These are phyloP conservation scores for Lasioglossum pauxillum DNA, from an alignment of 2,888 invertebrate genomes.

Conservation along the genomic window DNA sequence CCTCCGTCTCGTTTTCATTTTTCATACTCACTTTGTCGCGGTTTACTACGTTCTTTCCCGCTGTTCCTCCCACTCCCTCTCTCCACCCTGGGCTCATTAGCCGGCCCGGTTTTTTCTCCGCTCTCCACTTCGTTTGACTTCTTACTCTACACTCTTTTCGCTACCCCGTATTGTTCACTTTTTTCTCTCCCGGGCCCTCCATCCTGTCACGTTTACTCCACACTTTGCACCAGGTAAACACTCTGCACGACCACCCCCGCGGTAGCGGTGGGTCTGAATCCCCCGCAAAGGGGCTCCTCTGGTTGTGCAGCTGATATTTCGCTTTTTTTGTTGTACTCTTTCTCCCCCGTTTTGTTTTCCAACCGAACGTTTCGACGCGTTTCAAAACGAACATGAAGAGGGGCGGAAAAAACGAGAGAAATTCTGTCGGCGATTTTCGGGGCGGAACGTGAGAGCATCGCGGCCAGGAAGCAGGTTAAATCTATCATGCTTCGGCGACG, in stretches of 20 bases:
- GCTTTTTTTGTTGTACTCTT: not conserved
- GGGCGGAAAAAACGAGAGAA: not conserved
- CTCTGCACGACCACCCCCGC: not conserved
- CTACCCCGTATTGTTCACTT: not conserved
- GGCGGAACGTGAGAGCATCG: not conserved
- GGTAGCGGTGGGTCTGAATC: too few species aligned
- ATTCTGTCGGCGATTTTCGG: not conserved
- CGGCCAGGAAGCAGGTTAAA: constrained; percentile 1
- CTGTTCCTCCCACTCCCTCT: not conserved
- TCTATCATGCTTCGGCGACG: constrained; percentile 19
- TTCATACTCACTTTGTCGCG: not conserved
- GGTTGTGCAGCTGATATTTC: not conserved
- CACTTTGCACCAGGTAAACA: not conserved
- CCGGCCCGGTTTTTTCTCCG: not conserved
- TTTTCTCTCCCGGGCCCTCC: not conserved
- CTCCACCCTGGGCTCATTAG: not conserved
- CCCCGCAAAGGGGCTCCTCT: not conserved
- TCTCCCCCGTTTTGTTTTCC: not conserved
- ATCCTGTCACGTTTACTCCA: not conserved
- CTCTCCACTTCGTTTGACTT: constrained; percentile 12
- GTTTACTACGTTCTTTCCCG: not conserved
- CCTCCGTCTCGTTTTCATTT: constrained; percentile 17
- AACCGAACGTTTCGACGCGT: not conserved
- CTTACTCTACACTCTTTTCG: not conserved
- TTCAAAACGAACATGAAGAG: not conserved